phyloP scores from a whole-genome alignment of 1,140 invertebrate species.

The Meteorus sp. region DNA sequence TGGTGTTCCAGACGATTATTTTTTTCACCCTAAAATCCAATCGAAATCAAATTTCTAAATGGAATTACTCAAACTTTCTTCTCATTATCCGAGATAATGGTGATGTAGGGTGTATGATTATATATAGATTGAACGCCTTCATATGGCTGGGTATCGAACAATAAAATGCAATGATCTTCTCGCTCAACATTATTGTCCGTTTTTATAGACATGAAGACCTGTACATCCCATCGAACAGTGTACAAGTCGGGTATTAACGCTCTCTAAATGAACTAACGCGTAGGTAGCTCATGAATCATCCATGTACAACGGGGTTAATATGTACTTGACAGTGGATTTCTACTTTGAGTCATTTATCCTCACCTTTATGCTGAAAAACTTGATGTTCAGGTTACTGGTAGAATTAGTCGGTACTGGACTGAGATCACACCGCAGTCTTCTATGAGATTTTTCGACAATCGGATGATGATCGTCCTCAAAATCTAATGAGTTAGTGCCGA shows the following conservation, averaged over 20 bases:
- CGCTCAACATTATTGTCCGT: no score
- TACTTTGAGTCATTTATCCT: conserved; percentile 9
- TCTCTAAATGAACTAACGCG: not conserved
- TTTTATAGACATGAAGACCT: no score
- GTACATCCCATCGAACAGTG: no score
- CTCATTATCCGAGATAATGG: not conserved
- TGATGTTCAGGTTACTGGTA: conserved; percentile 50
- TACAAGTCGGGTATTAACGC: no score
- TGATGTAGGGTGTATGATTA: no score
- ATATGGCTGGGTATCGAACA: no score
- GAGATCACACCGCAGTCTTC: conserved; percentile 54
- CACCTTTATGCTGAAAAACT: conserved; percentile 55
- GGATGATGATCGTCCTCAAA: conserved; percentile 44
- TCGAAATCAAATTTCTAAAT: conserved; percentile 5
- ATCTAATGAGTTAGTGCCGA: conserved; percentile 45
- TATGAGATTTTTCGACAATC: conserved; percentile 53
- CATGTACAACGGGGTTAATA: conserved; percentile 2
- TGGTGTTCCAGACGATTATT: conserved; percentile 48
- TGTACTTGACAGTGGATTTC: not conserved
- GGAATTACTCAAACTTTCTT: not conserved
- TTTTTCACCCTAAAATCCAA: conserved; percentile 44
- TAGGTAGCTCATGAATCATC: conserved; percentile 16
- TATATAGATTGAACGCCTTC: no score
- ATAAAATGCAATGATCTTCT: no score
- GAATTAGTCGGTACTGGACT: conserved; percentile 54